These are phyloP conservation scores for Dreissena polymorpha DNA, from an alignment of 1,140 invertebrate genomes.

Conservation along the genomic window DNA sequence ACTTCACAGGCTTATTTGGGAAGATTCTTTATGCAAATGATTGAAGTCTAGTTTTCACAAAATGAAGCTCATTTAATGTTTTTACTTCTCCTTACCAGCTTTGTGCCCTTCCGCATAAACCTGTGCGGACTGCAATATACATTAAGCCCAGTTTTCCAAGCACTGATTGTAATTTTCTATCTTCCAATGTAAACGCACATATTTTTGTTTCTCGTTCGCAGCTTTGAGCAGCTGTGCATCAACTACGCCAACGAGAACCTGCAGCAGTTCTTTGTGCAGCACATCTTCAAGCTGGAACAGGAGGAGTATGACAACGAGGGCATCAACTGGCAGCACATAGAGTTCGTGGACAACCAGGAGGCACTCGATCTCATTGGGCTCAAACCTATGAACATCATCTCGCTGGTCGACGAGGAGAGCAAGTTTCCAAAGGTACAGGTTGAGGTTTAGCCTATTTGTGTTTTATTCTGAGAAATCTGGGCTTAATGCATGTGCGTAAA, in stretches of 20 bases:
- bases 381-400: constrained; percentile 99
- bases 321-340: constrained; percentile 99
- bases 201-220: constrained; percentile 76
- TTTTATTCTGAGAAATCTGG: no score
- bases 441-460: neutral
- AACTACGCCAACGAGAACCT: constrained; percentile 99
- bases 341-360: constrained; percentile 99
- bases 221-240: constrained; percentile 99
- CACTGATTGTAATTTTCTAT: no score
- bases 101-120: no score
- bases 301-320: constrained; percentile 99
- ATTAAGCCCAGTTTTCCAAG: no score
- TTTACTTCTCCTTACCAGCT: no score
- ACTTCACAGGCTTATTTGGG: no score
- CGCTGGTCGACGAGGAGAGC: constrained; percentile 98
- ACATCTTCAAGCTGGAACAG: constrained; percentile 98
- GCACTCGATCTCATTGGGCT: constrained; percentile 97
- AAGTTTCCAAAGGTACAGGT: constrained; percentile 95
- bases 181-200: no score
- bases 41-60: no score
- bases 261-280: constrained; percentile 99
- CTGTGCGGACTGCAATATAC: no score
- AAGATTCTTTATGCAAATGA: no score
- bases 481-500: no score
- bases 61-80: no score